Base-by-base conservation (phyloP, 2,113 vertebrate species). In the Talpa occidentalis region DNA sequence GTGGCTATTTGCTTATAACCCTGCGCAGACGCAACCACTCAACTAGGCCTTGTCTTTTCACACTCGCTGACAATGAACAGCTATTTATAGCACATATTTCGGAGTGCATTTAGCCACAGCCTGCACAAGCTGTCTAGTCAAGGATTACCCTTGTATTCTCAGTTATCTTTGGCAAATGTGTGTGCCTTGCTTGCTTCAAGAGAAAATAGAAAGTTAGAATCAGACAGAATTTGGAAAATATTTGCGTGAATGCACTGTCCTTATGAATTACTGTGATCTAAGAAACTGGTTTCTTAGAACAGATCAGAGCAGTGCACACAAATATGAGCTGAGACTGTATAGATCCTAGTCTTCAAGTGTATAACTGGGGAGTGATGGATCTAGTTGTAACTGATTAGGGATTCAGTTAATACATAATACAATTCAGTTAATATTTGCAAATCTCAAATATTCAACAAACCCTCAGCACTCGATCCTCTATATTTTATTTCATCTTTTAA, bases 31-130 rank as follows among this genome's bases (percentile, higher is more conserved):
- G 76, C 92, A 89, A 26, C 74, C 84, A 15, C 96, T 97, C 96
- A 89, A 82, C 79, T 86, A 86, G 93, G 83, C 0, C 16, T 84
- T 86, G 56, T 96, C 96, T 98, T 97, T 95, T 96, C 96, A 79
- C 94, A 83, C 70, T 77, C 22, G 1, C 97, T 97, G 97, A 98
- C 98, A 98, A 98, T 97, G 95, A 95, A 91, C 12, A 52, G 72
- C 98, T 98, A 98, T 98, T 98, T 98, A 98, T 98, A 98, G 98
- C 3, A 8, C 28, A 35, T 74, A 35, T 26, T 84, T 81, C 47
- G 28, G 96, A 97, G 87, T 96, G 93, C 97, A 59, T 97, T 96
- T 91, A 82, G 95, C 97, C 67, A 28, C 91, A 96, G 96, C 73
- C 96, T 12, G 64, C 96, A 97, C 49, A 84, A 3, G 52, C 42